Percentiles rank a stretch among this genome's conserved stretches.
These are phyloP conservation scores for Copidosoma floridanum DNA, from an alignment of 1,140 invertebrate genomes.

Conservation along the genomic window DNA sequence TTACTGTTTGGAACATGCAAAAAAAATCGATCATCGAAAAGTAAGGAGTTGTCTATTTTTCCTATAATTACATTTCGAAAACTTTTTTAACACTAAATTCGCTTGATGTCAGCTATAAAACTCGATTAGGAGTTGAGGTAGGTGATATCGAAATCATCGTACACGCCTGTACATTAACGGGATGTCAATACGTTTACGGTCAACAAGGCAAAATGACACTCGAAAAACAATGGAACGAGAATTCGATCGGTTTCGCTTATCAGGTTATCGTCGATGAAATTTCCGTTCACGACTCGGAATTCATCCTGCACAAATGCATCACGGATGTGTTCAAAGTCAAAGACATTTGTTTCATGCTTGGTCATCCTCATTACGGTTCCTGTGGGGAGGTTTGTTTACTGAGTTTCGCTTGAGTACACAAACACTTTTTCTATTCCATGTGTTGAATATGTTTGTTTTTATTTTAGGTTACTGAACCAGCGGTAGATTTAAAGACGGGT, in stretches of 20 bases:
- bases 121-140: constrained; percentile 71
- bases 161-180: constrained; percentile 70
- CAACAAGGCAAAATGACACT: constrained; percentile 61
- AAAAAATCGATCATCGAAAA: constrained; percentile 34
- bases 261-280: constrained; percentile 69
- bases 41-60: constrained; percentile 24
- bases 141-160: constrained; percentile 71
- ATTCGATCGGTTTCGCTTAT: constrained; percentile 63
- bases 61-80: no score
- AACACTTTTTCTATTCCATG: no score
- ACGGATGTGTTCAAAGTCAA: constrained; percentile 71
- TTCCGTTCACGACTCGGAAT: constrained; percentile 51
- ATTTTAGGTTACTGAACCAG: constrained; percentile 48
- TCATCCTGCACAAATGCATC: constrained; percentile 57
- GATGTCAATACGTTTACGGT: constrained; percentile 62
- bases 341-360: constrained; percentile 73
- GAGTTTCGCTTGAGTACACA: no score
- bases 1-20: constrained; percentile 16
- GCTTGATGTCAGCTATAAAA: constrained; percentile 58
- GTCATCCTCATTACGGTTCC: constrained; percentile 76
- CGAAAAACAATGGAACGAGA: constrained; percentile 68
- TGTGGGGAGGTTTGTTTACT: constrained; percentile 66
- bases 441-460: constrained; percentile 17
- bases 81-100: constrained; percentile 43
- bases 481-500: constrained; percentile 49